Conservation (phyloP, 1,140 invertebrate genomes). For the Periplaneta americana region DNA sequence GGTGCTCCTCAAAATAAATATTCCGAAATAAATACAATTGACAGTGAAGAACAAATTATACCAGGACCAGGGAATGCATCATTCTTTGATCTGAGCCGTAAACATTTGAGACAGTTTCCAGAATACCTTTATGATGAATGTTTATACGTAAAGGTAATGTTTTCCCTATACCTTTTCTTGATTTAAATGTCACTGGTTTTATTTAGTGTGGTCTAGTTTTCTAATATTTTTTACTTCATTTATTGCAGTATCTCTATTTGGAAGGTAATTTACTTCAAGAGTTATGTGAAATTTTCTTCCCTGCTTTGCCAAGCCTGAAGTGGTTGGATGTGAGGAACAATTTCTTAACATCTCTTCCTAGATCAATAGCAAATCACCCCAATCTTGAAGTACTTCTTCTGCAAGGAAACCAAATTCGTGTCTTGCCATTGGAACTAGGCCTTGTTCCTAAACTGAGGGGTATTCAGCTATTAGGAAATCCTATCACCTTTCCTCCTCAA, state of each 20-base stretch:
- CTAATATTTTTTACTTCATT: not conserved
- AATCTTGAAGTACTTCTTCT: constrained; percentile 47
- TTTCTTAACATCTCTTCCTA: constrained; percentile 41
- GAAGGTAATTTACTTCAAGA: constrained; percentile 43
- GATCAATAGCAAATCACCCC: constrained; percentile 42
- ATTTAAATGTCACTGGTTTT: no score
- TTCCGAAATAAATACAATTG: not conserved
- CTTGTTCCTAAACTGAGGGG: constrained; percentile 40
- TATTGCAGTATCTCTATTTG: constrained; percentile 47
- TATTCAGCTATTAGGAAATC: constrained; percentile 45
- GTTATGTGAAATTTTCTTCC: constrained; percentile 46
- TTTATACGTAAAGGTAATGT: not conserved
- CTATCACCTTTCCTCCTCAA: constrained; percentile 41
- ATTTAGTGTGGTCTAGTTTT: no score
- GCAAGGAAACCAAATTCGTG: constrained; percentile 46
- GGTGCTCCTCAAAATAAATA: not conserved
- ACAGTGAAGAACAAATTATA: not conserved
- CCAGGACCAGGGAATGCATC: not conserved
- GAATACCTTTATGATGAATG: not conserved
- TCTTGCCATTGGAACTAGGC: constrained; percentile 48
- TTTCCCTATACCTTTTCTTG: no score
- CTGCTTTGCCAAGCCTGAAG: constrained; percentile 38
- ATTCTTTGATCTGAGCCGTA: not conserved
- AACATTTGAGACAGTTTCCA: not conserved
- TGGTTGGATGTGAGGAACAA: constrained; percentile 54